Conservation (phyloP, 2,888 invertebrate species). For the Cetonia aurata region DNA sequence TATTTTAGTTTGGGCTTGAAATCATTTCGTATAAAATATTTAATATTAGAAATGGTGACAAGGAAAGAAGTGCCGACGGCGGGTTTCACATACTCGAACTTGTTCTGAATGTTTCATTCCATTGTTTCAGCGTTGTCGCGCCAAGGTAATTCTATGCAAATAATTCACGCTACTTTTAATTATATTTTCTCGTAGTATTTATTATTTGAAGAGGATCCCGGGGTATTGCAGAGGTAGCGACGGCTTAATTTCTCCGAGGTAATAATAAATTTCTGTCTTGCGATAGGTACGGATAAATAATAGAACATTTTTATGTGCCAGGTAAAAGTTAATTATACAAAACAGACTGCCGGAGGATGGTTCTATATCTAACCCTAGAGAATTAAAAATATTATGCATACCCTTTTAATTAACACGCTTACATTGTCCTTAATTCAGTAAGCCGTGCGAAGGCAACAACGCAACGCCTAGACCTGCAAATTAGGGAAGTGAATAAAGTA, state of each 20-base stretch:
- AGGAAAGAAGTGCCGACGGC: too few relatives aligned
- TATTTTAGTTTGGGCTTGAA: too few relatives aligned
- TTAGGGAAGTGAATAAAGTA: conserved; percentile 21
- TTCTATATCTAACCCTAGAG: conserved; percentile 47
- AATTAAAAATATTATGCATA: conserved; percentile 52
- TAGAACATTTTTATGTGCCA: conserved; percentile 48
- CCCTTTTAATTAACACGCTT: conserved; percentile 57
- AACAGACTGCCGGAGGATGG: conserved; percentile 45
- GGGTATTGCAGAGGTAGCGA: conserved; percentile 1
- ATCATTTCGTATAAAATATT: too few relatives aligned
- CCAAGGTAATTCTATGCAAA: conserved; percentile 5
- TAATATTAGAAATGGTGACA: too few relatives aligned
- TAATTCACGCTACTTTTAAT: conserved; percentile 17
- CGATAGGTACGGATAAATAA: conserved; percentile 49
- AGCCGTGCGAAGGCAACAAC: conserved; percentile 45
- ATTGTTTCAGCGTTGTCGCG: background rate
- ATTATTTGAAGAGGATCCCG: conserved; percentile 21
- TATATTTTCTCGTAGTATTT: conserved; percentile 12
- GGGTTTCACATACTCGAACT: too few relatives aligned
- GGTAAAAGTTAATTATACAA: conserved; percentile 49
- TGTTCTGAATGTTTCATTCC: too few relatives aligned
- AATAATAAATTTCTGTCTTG: conserved; percentile 45
- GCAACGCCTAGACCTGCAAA: conserved; percentile 52
- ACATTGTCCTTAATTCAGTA: conserved; percentile 52
- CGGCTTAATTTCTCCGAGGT: conserved; percentile 46